Conservation (phyloP, 2,797 vertebrate genomes). For the Petrocephalus sullivani region DNA sequence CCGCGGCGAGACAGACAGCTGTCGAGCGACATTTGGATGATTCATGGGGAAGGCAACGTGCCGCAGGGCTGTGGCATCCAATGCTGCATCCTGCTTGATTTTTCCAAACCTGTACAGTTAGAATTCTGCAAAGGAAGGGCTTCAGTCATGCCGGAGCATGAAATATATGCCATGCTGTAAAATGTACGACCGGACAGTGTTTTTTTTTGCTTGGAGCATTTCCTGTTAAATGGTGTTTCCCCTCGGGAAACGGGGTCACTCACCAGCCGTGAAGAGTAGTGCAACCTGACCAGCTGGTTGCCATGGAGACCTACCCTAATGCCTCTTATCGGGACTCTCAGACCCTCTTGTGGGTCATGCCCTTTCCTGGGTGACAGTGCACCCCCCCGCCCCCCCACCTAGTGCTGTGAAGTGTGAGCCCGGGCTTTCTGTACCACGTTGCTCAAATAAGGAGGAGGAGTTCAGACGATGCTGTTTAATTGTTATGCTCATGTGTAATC, state of each 20-base stretch:
- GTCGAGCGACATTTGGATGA: conserved; percentile 4
- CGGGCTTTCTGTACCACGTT: not conserved
- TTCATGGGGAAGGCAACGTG: conserved; percentile 11
- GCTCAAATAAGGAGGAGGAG: not conserved
- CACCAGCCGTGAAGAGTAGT: conserved; percentile 34
- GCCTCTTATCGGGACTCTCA: conserved; percentile 6
- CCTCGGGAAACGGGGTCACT: conserved; percentile 38
- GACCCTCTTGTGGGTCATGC: conserved; percentile 22
- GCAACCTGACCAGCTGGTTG: conserved; percentile 44
- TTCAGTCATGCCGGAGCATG: not conserved
- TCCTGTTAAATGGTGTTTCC: conserved; percentile 22
- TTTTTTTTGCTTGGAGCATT: conserved; percentile 2
- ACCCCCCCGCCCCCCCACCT: not conserved
- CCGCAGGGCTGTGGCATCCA: not conserved
- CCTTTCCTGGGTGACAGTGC: conserved; percentile 9
- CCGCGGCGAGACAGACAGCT: not conserved
- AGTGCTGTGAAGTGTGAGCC: not conserved
- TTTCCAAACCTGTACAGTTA: not conserved
- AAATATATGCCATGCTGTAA: conserved; percentile 19
- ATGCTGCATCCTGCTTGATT: conserved; percentile 3
- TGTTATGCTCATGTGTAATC: not conserved
- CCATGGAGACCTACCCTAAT: conserved; percentile 42
- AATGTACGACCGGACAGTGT: not conserved
- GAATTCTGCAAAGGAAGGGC: conserved; percentile 10
- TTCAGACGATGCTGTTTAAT: not conserved